phyloP scores from a whole-genome alignment of 2,797 vertebrate genomes.

The Tenualosa thibaudeaui region DNA sequence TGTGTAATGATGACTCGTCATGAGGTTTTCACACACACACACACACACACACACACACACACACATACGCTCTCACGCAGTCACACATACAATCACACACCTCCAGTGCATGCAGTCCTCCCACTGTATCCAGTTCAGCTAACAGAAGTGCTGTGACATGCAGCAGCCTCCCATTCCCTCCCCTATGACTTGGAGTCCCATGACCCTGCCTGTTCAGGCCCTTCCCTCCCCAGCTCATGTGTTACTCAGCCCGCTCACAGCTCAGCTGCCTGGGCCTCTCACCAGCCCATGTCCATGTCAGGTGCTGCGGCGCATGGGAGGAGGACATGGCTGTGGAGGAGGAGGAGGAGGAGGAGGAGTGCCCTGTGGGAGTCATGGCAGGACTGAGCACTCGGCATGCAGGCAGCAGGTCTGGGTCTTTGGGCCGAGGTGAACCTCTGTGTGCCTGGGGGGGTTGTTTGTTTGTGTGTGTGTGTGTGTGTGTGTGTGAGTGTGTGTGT shows the following conservation, averaged over 20 bases:
- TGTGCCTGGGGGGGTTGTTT: neutral
- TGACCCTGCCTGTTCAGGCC: neutral
- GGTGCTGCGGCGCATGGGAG: neutral
- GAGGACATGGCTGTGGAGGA: neutral
- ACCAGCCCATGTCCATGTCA: neutral
- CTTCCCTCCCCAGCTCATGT: slow-evolving; percentile 3
- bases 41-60: neutral
- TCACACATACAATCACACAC: neutral
- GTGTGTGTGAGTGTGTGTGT: no score
- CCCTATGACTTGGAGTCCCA: slow-evolving; percentile 14
- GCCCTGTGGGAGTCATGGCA: neutral
- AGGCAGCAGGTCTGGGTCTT: neutral
- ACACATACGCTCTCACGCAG: neutral
- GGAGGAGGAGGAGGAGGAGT: neutral
- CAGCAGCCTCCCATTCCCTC: neutral
- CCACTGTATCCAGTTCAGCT: neutral
- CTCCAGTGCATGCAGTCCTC: neutral
- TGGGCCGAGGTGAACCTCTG: neutral
- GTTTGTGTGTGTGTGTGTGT: no score
- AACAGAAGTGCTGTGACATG: neutral
- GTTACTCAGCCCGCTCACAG: neutral
- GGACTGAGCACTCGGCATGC: neutral
- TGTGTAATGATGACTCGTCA: neutral
- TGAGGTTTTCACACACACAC: neutral
- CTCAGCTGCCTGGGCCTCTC: neutral